Evolutionary conservation across 1,140 invertebrate genomes (phyloP).

Genomic region (Megalopta genalis): DNA sequence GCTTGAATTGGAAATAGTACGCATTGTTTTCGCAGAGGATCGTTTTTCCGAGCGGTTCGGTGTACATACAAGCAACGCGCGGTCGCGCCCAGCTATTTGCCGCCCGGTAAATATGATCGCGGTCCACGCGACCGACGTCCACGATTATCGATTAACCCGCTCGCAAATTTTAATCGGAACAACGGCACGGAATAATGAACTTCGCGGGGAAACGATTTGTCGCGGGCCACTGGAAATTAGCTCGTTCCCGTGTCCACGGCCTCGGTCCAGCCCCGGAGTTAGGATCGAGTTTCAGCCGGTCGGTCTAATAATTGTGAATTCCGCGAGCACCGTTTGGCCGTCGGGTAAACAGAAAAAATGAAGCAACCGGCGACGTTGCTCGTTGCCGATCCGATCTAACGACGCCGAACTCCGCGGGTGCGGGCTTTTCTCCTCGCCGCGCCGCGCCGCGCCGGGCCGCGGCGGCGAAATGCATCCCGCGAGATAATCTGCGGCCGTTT

Average conservation of each 20-base stretch:
- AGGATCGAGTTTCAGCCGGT: neutral
- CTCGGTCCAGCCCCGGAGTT: neutral
- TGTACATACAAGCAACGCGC: no score
- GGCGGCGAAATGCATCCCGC: constrained; percentile 6
- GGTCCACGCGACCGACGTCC: neutral
- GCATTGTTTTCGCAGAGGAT: constrained; percentile 2
- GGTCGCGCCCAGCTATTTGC: neutral
- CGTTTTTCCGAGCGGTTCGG: no score
- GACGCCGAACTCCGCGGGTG: neutral
- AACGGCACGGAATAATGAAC: constrained; percentile 20
- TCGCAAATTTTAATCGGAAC: constrained; percentile 27
- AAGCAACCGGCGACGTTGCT: neutral
- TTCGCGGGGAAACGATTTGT: neutral
- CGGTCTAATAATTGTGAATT: neutral
- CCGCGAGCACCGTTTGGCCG: neutral
- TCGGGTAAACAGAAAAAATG: neutral
- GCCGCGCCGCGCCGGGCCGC: no score
- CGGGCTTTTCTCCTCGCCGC: no score
- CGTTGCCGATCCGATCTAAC: neutral
- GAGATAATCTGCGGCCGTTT: neutral
- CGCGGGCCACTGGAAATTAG: neutral
- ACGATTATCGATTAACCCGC: constrained; percentile 12
- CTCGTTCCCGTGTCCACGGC: neutral
- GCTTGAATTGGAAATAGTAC: no score
- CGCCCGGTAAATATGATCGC: constrained; percentile 11